A percentile compares a stretch with the other conserved stretches of the same genome.
Evolutionary conservation across 2,797 vertebrate genomes (phyloP).

Genomic region (Cirrhinus mrigala): DNA sequence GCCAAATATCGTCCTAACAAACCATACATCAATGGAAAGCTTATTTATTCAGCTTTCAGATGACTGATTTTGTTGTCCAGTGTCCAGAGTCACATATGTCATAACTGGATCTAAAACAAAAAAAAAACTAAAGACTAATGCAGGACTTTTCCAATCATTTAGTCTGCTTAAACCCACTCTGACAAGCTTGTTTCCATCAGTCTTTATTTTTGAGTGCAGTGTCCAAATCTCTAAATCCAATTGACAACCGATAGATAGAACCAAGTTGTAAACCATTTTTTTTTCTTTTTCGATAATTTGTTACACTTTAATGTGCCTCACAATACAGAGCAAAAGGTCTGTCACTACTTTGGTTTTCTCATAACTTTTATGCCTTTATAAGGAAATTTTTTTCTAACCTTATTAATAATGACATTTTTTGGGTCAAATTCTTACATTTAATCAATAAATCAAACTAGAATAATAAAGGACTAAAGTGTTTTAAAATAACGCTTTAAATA

Average conservation of each 20-base stretch:
- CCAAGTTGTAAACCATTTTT: not conserved
- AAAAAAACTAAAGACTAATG: too few species aligned
- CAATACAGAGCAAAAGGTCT: not conserved
- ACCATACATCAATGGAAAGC: too few species aligned
- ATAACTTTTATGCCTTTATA: not conserved
- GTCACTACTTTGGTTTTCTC: not conserved
- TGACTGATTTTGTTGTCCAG: too few species aligned
- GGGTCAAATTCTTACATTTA: not conserved
- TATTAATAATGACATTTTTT: not conserved
- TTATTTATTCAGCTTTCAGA: too few species aligned
- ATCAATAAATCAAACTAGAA: not conserved
- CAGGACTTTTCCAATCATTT: not conserved
- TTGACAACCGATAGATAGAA: not conserved
- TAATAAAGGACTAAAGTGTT: not conserved
- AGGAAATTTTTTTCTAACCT: not conserved
- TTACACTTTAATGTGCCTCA: not conserved
- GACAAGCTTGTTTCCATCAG: not conserved
- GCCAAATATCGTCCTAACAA: too few species aligned
- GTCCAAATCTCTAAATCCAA: not conserved
- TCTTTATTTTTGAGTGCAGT: not conserved
- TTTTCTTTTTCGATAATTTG: not conserved
- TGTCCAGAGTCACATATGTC: not conserved
- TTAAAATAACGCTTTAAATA: not conserved
- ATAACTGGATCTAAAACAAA: not conserved
- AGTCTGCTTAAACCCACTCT: not conserved